phyloP scores from a whole-genome alignment of 2,113 vertebrate genomes.

The Malurus alboscapulatus region DNA sequence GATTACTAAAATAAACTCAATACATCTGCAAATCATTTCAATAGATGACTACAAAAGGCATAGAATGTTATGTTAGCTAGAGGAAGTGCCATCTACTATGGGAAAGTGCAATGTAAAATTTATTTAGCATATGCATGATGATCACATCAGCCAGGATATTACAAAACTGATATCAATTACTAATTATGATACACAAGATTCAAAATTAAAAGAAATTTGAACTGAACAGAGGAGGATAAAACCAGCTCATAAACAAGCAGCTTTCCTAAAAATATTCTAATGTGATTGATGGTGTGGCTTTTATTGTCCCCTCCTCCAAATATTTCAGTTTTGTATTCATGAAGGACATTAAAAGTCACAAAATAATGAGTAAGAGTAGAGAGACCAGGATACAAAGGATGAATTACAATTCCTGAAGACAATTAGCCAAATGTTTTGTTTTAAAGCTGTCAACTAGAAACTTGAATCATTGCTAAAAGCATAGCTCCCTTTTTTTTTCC shows the following conservation, averaged over 20 bases:
- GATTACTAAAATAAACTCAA: not conserved
- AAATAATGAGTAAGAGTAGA: not conserved
- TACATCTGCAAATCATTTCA: slow-evolving; percentile 4
- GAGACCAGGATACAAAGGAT: not conserved
- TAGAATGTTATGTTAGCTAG: not conserved
- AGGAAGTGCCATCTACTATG: slow-evolving; percentile 22
- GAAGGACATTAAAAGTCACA: not conserved
- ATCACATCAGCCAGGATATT: slow-evolving; percentile 39
- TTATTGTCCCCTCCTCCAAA: not conserved
- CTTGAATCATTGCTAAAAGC: not conserved
- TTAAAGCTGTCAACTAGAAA: not conserved
- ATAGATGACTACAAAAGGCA: not conserved
- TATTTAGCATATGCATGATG: slow-evolving; percentile 51
- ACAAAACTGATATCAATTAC: slow-evolving; percentile 45
- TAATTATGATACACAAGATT: slow-evolving; percentile 12
- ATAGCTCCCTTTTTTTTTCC: not conserved
- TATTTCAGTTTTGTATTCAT: not conserved
- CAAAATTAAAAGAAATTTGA: slow-evolving; percentile 4
- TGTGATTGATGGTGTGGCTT: not conserved
- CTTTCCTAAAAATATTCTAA: not conserved
- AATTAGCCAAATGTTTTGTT: not conserved
- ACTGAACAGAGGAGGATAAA: not conserved
- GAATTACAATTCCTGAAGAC: not conserved
- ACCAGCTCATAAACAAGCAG: not conserved
- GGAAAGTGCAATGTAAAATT: slow-evolving; percentile 34